Conservation (phyloP, 2,113 vertebrate species). For the Ancistrus triradiatus region DNA sequence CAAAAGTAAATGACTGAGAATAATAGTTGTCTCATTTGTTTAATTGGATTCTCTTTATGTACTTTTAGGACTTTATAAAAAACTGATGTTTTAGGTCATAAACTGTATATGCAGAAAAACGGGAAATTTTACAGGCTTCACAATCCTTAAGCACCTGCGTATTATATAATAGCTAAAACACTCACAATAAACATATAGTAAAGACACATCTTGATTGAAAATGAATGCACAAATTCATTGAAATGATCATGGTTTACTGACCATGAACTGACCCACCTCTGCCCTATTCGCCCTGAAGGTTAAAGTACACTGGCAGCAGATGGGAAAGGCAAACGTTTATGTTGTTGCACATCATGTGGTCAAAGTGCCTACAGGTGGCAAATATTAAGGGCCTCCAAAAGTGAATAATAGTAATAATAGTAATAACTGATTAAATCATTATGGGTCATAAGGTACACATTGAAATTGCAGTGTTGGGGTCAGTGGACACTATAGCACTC, state of each 20-base stretch:
- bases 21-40: too few relatives aligned
- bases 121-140: too few relatives aligned
- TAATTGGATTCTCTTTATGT: too few relatives aligned
- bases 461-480: constrained; percentile 13
- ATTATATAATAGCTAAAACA: too few relatives aligned
- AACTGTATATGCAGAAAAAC: too few relatives aligned
- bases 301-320: constrained; percentile 17
- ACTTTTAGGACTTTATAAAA: too few relatives aligned
- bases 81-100: too few relatives aligned
- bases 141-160: too few relatives aligned
- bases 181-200: too few relatives aligned
- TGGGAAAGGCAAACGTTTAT: constrained; percentile 3
- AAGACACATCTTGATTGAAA: too few relatives aligned
- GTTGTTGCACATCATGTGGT: neutral
- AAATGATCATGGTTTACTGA: neutral
- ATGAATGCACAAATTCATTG: too few relatives aligned
- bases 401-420: constrained; percentile 9
- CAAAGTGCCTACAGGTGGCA: constrained; percentile 1
- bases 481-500: neutral
- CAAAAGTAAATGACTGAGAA: too few relatives aligned
- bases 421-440: neutral
- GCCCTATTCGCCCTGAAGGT: neutral
- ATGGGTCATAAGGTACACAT: neutral
- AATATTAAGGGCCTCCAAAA: constrained; percentile 1
- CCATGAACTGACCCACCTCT: neutral